Conservation (phyloP, 1,140 invertebrate species). For the Drosophila cardini region DNA sequence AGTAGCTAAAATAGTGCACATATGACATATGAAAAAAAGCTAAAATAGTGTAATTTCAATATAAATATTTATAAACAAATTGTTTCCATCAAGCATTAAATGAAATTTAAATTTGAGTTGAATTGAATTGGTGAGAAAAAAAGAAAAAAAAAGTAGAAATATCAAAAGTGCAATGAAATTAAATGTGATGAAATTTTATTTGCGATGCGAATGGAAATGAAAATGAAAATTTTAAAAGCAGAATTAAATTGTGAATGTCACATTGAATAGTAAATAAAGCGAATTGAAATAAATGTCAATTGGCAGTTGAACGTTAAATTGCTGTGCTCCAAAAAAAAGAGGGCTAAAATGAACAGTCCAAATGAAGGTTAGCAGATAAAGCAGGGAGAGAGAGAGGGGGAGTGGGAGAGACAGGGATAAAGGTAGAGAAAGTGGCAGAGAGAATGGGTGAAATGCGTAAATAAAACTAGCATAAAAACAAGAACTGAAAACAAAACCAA, state of each 20-base stretch:
- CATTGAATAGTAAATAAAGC: slow-evolving; percentile 43
- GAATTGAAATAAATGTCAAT: slow-evolving; percentile 59
- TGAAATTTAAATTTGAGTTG: slow-evolving; percentile 33
- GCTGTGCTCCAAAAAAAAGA: slow-evolving; percentile 18
- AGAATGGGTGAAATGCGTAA: slow-evolving; percentile 46
- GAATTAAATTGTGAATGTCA: slow-evolving; percentile 28
- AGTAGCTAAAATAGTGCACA: no score
- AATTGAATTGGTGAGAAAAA: slow-evolving; percentile 35
- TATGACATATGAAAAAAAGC: slow-evolving; percentile 19
- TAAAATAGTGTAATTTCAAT: slow-evolving; percentile 3
- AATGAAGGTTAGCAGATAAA: not conserved
- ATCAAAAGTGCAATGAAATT: slow-evolving; percentile 13
- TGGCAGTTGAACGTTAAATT: slow-evolving; percentile 36
- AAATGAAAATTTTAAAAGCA: slow-evolving; percentile 14
- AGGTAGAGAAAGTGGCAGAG: not conserved
- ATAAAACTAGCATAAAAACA: slow-evolving; percentile 55
- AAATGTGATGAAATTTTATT: slow-evolving; percentile 26
- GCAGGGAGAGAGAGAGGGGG: not conserved
- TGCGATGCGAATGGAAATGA: not conserved
- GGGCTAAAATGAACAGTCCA: slow-evolving; percentile 34
- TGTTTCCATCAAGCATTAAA: slow-evolving; percentile 7
- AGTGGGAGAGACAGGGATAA: not conserved
- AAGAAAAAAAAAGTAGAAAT: no score
- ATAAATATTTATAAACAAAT: slow-evolving; percentile 13
- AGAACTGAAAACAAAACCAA: slow-evolving; percentile 9